Conservation (phyloP, 2,113 vertebrate genomes). For the Promerops cafer region DNA sequence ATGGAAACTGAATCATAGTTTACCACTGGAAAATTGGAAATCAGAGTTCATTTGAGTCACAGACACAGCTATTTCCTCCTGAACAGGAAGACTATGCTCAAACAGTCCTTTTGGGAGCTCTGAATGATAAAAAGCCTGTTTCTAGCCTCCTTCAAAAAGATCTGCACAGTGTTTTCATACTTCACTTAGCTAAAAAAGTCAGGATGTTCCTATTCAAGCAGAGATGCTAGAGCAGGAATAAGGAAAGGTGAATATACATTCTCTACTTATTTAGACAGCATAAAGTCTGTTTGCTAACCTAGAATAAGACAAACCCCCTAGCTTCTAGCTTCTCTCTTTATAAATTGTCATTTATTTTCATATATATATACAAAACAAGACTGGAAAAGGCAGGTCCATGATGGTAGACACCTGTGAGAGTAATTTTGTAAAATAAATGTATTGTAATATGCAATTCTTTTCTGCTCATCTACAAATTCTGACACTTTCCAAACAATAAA, state of each 20-base stretch:
- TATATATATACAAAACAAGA: background rate
- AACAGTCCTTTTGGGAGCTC: constrained; percentile 65
- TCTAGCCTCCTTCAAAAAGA: constrained; percentile 34
- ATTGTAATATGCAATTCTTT: background rate
- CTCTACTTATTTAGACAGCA: constrained; percentile 54
- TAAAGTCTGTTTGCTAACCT: constrained; percentile 51
- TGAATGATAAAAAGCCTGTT: constrained; percentile 68
- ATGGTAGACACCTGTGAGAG: background rate
- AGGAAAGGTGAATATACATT: constrained; percentile 66
- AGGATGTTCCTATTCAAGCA: constrained; percentile 74
- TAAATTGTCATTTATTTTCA: constrained; percentile 13
- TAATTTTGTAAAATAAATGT: background rate
- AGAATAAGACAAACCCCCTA: background rate
- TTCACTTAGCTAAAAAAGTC: constrained; percentile 38
- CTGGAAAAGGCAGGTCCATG: background rate
- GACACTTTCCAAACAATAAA: background rate
- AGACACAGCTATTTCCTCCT: constrained; percentile 73
- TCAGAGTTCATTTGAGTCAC: constrained; percentile 61
- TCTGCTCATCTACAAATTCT: background rate
- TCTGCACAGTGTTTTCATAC: constrained; percentile 46
- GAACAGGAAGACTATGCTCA: constrained; percentile 70
- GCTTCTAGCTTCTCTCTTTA: background rate
- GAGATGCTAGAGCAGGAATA: constrained; percentile 71
- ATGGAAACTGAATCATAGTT: constrained; percentile 78
- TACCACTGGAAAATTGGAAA: constrained; percentile 74